Percentiles rank a stretch among this genome's conserved stretches.
These are phyloP conservation scores for Drosophila mojavensis DNA, from an alignment of 1,140 invertebrate genomes.

Conservation along the genomic window DNA sequence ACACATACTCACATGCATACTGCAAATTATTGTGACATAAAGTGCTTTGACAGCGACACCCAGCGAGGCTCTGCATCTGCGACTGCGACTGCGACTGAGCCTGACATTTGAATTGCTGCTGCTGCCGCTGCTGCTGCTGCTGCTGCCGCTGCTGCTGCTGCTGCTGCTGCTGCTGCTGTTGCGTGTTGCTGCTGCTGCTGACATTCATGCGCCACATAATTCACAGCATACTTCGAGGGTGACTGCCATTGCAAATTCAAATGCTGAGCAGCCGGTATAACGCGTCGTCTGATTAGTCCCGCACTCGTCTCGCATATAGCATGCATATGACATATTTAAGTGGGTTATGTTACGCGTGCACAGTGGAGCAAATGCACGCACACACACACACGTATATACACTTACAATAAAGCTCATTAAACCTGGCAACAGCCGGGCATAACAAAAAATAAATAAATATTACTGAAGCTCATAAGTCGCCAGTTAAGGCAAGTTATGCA, in stretches of 20 bases:
- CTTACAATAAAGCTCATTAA: conserved; percentile 63
- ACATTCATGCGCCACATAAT: conserved; percentile 78
- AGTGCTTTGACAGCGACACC: conserved; percentile 81
- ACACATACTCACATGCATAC: conserved; percentile 33
- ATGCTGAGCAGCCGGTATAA: conserved; percentile 50
- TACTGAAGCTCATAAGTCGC: conserved; percentile 49
- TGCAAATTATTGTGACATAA: conserved; percentile 83
- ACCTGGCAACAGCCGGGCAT: conserved; percentile 16
- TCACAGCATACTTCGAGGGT: conserved; percentile 70
- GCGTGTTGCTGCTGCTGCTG: conserved; percentile 38
- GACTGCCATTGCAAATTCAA: conserved; percentile 71
- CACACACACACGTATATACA: neutral
- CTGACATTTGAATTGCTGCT: conserved; percentile 41
- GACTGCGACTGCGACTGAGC: conserved; percentile 24
- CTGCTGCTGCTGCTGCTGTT: conserved; percentile 27
- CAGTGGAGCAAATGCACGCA: neutral
- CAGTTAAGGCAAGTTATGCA: conserved; percentile 59
- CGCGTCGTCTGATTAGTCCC: conserved; percentile 69
- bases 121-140: conserved; percentile 20
- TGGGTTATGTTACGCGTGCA: conserved; percentile 56
- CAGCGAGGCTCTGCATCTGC: conserved; percentile 9
- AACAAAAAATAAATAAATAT: conserved; percentile 6
- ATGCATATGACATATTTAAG: conserved; percentile 81
- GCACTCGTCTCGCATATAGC: conserved; percentile 13
- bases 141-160: conserved; percentile 7